Conservation (phyloP, 2,888 invertebrate genomes). For the Brassicogethes aeneus region DNA sequence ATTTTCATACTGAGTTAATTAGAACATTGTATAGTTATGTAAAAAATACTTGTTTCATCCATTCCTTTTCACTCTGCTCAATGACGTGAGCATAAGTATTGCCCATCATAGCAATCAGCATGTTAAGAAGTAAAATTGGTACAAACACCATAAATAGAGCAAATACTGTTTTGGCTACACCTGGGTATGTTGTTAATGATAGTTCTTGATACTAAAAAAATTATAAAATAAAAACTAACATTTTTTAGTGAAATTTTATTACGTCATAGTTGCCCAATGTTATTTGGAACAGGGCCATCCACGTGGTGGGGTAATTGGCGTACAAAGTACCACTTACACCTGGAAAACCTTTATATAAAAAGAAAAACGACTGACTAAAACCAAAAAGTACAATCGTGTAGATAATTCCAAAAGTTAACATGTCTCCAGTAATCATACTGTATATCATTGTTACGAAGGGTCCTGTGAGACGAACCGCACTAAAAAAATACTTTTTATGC, state of each 20-base stretch:
- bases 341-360: slow-evolving; percentile 86
- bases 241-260: slow-evolving; percentile 25
- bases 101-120: slow-evolving; percentile 99
- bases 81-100: slow-evolving; percentile 98
- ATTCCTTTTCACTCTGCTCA: slow-evolving; percentile 97
- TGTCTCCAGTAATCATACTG: slow-evolving; percentile 98
- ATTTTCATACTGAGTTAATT: slow-evolving; percentile 5
- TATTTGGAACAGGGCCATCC: slow-evolving; percentile 97
- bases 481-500: slow-evolving; percentile 35
- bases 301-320: slow-evolving; percentile 79
- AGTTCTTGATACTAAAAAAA: slow-evolving; percentile 81
- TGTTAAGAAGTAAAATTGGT: slow-evolving; percentile 91
- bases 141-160: slow-evolving; percentile 97
- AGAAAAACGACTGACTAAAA: slow-evolving; percentile 93
- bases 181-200: slow-evolving; percentile 81
- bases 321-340: slow-evolving; percentile 74
- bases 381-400: slow-evolving; percentile 90
- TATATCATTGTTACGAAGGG: slow-evolving; percentile 99
- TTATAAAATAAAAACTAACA: slow-evolving; percentile 2
- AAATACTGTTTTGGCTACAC: slow-evolving; percentile 91
- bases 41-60: slow-evolving; percentile 84
- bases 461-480: slow-evolving; percentile 89
- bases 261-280: slow-evolving; percentile 97
- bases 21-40: background rate
- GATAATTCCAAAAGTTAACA: slow-evolving; percentile 97